Base-by-base conservation (phyloP, 2,797 vertebrate species). In the Sciurus vulgaris region DNA sequence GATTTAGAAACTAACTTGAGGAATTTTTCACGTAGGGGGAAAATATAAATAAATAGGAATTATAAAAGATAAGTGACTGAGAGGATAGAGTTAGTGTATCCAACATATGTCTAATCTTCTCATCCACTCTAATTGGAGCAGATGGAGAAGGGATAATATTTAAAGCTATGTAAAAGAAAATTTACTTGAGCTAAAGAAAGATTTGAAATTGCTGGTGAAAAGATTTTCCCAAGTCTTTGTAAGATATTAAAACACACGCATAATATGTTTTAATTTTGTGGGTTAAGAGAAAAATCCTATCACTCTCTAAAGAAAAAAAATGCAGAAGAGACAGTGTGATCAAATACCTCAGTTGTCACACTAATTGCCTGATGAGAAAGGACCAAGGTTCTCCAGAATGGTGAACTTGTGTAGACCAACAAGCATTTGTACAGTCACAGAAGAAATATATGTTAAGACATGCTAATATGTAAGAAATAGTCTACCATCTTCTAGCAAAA, bases 11-110 rank as follows among this genome's bases (percentile, higher is more conserved):
- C 47, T 61, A 87, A 88, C 69, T 70, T 61, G 35, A 92, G n/a
- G 14, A 24, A 63, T 47, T 33, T 38, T 93, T 87, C 44, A 84
- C 20, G 85, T 15, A 70, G 28, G 77, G 5, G 54, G 54, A 92
- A 83, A 89, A 92, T 61, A 56, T 51, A 90, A 93, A 93, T 35
- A 92, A 85, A 6, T 79, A 79, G 79, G 59, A 76, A 67, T 87
- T 84, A 56, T 81, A 49, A 94, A 87, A 85, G 63, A 20, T 59
- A 59, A 88, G n/a, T 24, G 83, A 51, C 15, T 44, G 51, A 86
- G 41, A 91, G 38, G 38, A 51, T 65, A 84, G 47, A 84, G 56
- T 67, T 87, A 47, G 24, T 44, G 5, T 88, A 28, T 59, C 9
- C 22, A 90, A 56, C 38, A 38, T 56, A 76, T n/a, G 7, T 63